Evolutionary conservation across 2,113 vertebrate genomes (phyloP).

Genomic region (Piaya cayana): DNA sequence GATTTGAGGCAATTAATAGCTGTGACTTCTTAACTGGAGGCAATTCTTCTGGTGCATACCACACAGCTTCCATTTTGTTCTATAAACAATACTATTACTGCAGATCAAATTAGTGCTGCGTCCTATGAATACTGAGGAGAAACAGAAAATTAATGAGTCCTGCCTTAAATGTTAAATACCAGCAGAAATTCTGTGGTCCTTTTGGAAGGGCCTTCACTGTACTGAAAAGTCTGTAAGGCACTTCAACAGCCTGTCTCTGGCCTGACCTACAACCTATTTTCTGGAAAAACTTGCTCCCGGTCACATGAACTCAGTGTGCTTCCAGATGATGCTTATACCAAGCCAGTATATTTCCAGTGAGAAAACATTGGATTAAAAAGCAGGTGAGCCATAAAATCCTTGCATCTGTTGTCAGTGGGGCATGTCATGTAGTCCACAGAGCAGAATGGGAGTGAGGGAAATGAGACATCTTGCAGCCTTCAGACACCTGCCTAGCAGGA

Average conservation of each 20-base stretch:
- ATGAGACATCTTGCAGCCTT: not conserved
- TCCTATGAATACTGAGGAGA: not conserved
- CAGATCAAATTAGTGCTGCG: not conserved
- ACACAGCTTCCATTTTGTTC: not conserved
- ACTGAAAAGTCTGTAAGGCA: not conserved
- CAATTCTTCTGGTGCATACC: not conserved
- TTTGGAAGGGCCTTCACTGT: not conserved
- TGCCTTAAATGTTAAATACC: not conserved
- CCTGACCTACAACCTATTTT: rapidly evolving
- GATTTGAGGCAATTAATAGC: not conserved
- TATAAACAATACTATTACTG: not conserved
- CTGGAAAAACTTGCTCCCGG: not conserved
- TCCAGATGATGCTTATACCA: not conserved
- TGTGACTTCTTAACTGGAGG: not conserved
- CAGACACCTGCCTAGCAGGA: not conserved
- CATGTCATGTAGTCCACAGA: rapidly evolving
- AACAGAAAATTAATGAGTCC: not conserved
- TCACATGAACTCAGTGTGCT: not conserved
- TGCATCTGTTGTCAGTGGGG: rapidly evolving
- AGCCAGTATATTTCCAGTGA: not conserved
- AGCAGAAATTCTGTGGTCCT: not conserved
- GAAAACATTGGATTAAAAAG: not conserved
- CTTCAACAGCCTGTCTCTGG: rapidly evolving
- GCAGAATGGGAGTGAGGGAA: rapidly evolving
- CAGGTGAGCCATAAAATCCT: rapidly evolving